Conservation (phyloP, 2,888 invertebrate genomes). For the Sthenelais limicola region DNA sequence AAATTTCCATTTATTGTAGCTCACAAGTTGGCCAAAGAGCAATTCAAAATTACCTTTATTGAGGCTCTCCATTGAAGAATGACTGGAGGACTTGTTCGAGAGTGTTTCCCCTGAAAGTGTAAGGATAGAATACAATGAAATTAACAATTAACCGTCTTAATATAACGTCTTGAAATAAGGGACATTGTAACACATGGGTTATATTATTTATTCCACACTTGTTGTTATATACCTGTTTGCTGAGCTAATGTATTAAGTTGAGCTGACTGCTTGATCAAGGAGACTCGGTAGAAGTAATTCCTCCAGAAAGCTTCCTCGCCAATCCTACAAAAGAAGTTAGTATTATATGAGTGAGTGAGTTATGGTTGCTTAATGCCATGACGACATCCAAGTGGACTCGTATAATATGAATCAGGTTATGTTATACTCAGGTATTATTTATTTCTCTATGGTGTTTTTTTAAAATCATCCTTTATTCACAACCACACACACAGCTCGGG, state of each 20-base stretch:
- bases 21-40: too few species aligned
- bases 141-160: not conserved
- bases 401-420: too few species aligned
- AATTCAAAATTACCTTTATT: constrained; percentile 34
- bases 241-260: constrained; percentile 82
- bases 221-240: constrained; percentile 48
- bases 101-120: not conserved
- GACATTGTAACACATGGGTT: not conserved
- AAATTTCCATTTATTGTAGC: too few species aligned
- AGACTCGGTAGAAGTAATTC: constrained; percentile 99
- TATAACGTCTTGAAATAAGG: not conserved
- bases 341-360: too few species aligned
- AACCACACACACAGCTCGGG: too few species aligned
- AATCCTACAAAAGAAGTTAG: too few species aligned
- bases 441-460: too few species aligned
- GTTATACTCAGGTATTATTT: too few species aligned
- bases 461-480: too few species aligned
- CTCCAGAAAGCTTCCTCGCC: constrained; percentile 99
- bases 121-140: not conserved
- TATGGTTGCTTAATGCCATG: too few species aligned
- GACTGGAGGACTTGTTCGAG: constrained; percentile 15
- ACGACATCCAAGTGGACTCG: too few species aligned
- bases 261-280: constrained; percentile 96
- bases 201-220: not conserved
- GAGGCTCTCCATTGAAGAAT: constrained; percentile 25